Conservation (phyloP, 2,888 invertebrate species). For the Crepidodera aurea region DNA sequence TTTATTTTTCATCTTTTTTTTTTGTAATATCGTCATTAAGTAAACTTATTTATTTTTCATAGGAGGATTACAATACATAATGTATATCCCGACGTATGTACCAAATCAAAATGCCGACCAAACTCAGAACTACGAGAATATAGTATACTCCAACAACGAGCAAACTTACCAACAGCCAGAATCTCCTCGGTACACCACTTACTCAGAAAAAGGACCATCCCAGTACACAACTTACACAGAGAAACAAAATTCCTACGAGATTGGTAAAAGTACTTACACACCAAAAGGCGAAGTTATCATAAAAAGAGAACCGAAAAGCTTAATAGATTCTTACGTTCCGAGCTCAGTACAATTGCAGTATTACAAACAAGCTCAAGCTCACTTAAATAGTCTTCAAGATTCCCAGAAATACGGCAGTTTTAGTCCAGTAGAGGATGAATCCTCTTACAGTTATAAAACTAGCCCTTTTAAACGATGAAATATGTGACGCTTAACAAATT, state of each 20-base stretch:
- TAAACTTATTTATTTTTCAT: constrained; percentile 1
- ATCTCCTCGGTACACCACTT: constrained; percentile 1
- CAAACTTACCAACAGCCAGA: constrained; percentile 14
- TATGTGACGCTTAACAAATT: background rate
- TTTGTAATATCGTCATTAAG: too few relatives aligned
- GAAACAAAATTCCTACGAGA: constrained; percentile 20
- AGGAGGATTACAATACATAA: constrained; percentile 54
- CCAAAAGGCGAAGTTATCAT: constrained; percentile 31
- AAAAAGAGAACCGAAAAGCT: constrained; percentile 60
- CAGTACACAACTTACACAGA: constrained; percentile 12
- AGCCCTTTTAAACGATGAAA: constrained; percentile 17
- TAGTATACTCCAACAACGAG: constrained; percentile 37
- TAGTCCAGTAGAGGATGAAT: constrained; percentile 17
- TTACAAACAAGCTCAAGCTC: constrained; percentile 39
- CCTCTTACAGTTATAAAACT: constrained; percentile 14
- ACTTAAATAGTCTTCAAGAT: constrained; percentile 42
- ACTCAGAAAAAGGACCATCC: constrained; percentile 11
- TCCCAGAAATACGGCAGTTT: constrained; percentile 21
- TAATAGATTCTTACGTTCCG: constrained; percentile 65
- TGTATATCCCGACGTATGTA: constrained; percentile 50
- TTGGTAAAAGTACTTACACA: constrained; percentile 25
- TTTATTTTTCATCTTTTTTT: too few relatives aligned
- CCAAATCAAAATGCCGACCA: constrained; percentile 39
- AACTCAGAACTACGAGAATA: constrained; percentile 45
- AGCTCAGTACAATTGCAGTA: constrained; percentile 54